Percentiles rank a stretch among this genome's conserved stretches.
Conservation (phyloP, 1,140 invertebrate species). For the Anastrepha ludens region DNA sequence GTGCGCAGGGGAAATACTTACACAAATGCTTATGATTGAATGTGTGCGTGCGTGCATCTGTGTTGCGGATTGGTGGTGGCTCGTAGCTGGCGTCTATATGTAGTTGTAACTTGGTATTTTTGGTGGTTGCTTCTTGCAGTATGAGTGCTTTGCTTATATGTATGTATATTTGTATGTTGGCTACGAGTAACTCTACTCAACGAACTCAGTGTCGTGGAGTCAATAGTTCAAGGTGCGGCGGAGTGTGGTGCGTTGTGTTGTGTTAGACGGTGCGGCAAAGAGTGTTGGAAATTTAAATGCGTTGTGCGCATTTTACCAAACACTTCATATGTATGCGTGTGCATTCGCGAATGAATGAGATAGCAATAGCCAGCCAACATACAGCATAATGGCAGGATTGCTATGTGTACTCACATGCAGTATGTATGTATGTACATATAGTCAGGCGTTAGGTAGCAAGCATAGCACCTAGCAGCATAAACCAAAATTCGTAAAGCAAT, state of each 20-base stretch:
- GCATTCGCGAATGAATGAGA: not conserved
- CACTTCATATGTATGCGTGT: not conserved
- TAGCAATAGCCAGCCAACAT: not conserved
- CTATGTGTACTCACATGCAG: not conserved
- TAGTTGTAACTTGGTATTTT: conserved; percentile 13
- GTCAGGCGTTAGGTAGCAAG: conserved; percentile 15
- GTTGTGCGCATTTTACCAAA: conserved; percentile 11
- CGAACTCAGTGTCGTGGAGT: conserved; percentile 20
- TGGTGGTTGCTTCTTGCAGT: conserved; percentile 26
- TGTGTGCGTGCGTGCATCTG: not conserved
- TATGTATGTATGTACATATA: not conserved
- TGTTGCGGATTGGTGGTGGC: conserved; percentile 23
- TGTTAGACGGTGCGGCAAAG: conserved; percentile 25
- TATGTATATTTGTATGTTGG: not conserved
- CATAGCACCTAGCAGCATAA: not conserved
- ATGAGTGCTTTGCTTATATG: not conserved
- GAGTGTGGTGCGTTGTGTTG: not conserved
- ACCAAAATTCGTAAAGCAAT: conserved; percentile 14
- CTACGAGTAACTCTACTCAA: not conserved
- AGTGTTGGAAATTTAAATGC: conserved; percentile 35
- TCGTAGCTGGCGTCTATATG: not conserved
- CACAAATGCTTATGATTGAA: not conserved
- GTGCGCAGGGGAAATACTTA: conserved; percentile 25
- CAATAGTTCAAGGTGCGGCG: conserved; percentile 43
- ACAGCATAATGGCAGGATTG: conserved; percentile 39